Conservation (phyloP, 2,888 invertebrate genomes). For the Neelides folsomi region DNA sequence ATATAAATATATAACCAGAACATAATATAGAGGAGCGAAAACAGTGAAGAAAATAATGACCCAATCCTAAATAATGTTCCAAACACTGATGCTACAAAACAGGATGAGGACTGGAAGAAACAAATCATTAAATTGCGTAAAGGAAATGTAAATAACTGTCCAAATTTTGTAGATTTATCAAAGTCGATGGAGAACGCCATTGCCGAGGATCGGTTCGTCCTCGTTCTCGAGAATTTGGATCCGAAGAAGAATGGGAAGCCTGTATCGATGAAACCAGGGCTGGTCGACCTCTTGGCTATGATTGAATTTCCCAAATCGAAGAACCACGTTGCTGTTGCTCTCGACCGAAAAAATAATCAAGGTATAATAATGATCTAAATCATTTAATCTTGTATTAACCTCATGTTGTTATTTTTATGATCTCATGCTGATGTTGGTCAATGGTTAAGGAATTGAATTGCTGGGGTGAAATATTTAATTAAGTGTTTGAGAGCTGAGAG, state of each 20-base stretch:
- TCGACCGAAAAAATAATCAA: constrained; percentile 45
- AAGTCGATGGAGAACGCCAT: constrained; percentile 29
- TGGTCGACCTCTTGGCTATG: constrained; percentile 45
- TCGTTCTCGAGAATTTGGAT: constrained; percentile 30
- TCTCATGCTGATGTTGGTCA: background rate
- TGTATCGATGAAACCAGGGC: constrained; percentile 3
- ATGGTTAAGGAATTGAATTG: background rate
- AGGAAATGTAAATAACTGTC: too few species aligned
- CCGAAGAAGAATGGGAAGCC: constrained; percentile 24
- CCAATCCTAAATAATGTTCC: too few species aligned
- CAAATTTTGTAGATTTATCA: constrained; percentile 21
- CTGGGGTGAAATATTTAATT: background rate
- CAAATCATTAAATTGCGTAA: too few species aligned
- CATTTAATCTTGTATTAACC: background rate
- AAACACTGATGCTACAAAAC: too few species aligned
- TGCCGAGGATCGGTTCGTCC: constrained; percentile 32
- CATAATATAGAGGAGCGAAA: too few species aligned
- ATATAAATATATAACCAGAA: too few species aligned
- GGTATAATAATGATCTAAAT: constrained; percentile 37
- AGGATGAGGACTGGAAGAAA: too few species aligned
- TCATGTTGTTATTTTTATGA: background rate
- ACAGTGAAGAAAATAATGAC: too few species aligned
- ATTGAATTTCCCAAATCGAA: constrained; percentile 45
- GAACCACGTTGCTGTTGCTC: constrained; percentile 44
- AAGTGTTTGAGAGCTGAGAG: background rate